Base-by-base conservation (phyloP, 2,888 invertebrate species). In the Cephus pygmeus region DNA sequence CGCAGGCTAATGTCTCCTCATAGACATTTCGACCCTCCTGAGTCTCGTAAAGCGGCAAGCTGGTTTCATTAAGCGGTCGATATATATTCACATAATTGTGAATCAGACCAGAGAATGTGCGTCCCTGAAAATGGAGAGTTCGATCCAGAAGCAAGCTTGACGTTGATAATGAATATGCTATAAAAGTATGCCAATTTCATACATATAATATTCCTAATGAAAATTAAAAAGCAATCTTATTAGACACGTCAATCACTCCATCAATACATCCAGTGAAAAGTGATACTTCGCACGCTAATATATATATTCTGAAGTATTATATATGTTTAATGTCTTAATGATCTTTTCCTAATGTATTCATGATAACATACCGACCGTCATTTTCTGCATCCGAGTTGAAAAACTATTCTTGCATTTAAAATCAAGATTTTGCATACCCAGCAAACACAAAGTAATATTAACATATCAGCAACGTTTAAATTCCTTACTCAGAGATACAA, bases 71-170 rank as follows among this genome's bases (percentile, higher is more conserved):
- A 78, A 96, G 93, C 68, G 94, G 94, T 30, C 92, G 92, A 34
- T 94, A 94, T 36, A 90, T 90, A 73, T 92, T 91, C 33, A 97
- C 86, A 89, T 95, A 96, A 85, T 93, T 94, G 82, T 95, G 94
- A 83, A 97, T 97, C 76, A 97, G 86, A 9, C 94, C 93, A 1
- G 94, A 94, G 88, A 97, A 97, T 40, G 95, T 96, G 73, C 96
- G 94, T 15, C 97, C 97, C 97, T 97, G 92, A 79, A 92, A 91
- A 77, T 79, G 78, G 81, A 31, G 76, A 79, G 23, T n/a, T 40
- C n/a, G 33, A 77, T 77, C n/a, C 1, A 56, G 23, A 23, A 56
- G 23, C 1, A 23, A 56, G 9, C 2, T 56, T 56, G 2, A 56
- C n/a, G 40, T 40, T n/a, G n/a, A 77, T 75, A 34, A 76, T 75